Percentiles rank a stretch among this genome's conserved stretches.
Conservation (phyloP, 2,888 invertebrate genomes). For the Amorpha juglandis region DNA sequence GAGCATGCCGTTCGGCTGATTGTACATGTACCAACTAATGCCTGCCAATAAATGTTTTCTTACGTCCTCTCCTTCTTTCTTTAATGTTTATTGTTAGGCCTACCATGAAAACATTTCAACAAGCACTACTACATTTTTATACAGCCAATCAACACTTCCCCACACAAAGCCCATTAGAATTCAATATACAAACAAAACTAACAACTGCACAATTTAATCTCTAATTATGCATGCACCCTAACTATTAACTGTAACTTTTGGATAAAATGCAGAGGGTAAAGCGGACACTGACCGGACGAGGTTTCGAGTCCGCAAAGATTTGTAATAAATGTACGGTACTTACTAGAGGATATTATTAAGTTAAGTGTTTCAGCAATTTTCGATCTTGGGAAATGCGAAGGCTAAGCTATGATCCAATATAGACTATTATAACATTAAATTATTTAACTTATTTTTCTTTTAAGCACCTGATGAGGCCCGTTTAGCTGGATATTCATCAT, state of each 20-base stretch:
- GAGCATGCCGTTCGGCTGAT: too few species aligned
- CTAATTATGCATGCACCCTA: slow-evolving; percentile 20
- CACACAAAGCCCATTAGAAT: slow-evolving; percentile 5
- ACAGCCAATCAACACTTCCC: slow-evolving; percentile 5
- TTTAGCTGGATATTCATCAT: too few species aligned
- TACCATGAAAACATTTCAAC: background rate
- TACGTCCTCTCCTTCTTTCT: background rate
- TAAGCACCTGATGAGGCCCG: too few species aligned
- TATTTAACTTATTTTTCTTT: too few species aligned
- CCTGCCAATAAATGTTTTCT: background rate
- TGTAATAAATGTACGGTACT: too few species aligned
- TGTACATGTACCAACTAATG: background rate
- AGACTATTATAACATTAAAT: too few species aligned
- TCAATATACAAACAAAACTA: slow-evolving; percentile 16
- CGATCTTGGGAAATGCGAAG: too few species aligned
- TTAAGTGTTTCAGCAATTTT: too few species aligned
- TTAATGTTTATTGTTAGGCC: background rate
- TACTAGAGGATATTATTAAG: too few species aligned
- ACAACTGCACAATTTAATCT: slow-evolving; percentile 22
- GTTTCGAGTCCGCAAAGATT: background rate
- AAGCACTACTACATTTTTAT: background rate
- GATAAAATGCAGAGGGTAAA: background rate
- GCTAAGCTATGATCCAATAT: too few species aligned
- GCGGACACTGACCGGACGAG: background rate
- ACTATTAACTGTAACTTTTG: slow-evolving; percentile 13